Evolutionary conservation across 1,140 invertebrate genomes (phyloP).

Genomic region (Rhagoletis zephyria): DNA sequence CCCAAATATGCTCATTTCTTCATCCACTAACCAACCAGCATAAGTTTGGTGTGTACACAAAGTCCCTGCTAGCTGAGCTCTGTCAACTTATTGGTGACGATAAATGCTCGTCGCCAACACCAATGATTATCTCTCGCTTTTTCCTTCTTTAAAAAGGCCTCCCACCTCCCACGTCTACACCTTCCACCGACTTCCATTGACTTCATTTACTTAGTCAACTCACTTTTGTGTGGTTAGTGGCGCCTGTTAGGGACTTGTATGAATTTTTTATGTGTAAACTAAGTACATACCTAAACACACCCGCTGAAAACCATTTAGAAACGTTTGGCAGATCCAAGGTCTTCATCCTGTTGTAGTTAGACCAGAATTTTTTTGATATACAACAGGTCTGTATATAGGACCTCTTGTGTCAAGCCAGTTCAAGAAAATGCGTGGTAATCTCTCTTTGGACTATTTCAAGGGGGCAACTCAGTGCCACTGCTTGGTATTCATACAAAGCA

Average conservation of each 20-base stretch:
- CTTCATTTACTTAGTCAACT: not conserved
- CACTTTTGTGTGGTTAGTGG: slow-evolving; percentile 21
- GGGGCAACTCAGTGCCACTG: no score
- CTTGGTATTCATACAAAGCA: no score
- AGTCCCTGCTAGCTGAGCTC: not conserved
- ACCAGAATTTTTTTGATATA: no score
- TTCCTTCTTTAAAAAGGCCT: not conserved
- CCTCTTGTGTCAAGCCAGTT: no score
- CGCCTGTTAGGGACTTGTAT: not conserved
- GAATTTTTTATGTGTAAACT: not conserved
- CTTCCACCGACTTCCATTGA: not conserved
- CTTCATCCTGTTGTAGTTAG: no score
- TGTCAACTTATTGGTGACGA: not conserved
- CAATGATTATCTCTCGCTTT: not conserved
- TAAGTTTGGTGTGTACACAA: not conserved
- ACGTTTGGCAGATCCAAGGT: no score
- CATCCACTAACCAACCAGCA: not conserved
- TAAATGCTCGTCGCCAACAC: not conserved
- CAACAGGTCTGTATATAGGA: no score
- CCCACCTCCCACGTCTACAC: not conserved
- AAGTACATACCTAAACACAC: no score
- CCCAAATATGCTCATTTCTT: not conserved
- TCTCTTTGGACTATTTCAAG: no score
- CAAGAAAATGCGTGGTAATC: no score
- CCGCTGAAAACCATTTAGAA: no score